These are phyloP conservation scores for Brachionus plicatilis DNA, from an alignment of 1,140 invertebrate species.

Conservation along the genomic window DNA sequence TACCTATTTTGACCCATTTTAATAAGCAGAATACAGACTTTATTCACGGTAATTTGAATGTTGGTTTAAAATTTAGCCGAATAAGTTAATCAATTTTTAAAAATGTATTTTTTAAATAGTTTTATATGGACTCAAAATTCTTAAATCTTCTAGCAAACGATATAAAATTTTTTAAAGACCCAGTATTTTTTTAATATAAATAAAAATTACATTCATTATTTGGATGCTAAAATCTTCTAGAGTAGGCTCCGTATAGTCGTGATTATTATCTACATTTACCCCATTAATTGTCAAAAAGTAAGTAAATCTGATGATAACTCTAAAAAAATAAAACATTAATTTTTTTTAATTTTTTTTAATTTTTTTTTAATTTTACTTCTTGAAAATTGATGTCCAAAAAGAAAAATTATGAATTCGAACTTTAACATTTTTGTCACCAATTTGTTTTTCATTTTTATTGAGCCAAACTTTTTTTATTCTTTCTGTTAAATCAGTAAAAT, in stretches of 20 bases:
- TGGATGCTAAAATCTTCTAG: not conserved
- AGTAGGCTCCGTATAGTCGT: not conserved
- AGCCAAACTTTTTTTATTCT: not conserved
- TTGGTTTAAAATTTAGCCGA: too few species aligned
- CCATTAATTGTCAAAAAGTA: not conserved
- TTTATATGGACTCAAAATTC: too few species aligned
- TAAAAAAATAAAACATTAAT: not conserved
- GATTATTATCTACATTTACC: not conserved
- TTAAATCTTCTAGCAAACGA: too few species aligned
- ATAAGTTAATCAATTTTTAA: too few species aligned
- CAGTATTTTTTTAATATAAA: too few species aligned
- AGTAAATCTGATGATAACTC: not conserved
- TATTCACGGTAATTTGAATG: too few species aligned
- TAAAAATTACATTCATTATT: not conserved
- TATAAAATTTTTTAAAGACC: too few species aligned
- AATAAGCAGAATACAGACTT: too few species aligned
- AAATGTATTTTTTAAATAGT: too few species aligned
- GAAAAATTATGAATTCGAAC: not conserved
- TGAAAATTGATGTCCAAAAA: slow-evolving; percentile 25
- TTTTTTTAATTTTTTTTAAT: not conserved
- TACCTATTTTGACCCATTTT: too few species aligned
- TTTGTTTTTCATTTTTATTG: not conserved
- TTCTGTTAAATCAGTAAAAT: not conserved
- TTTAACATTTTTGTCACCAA: not conserved
- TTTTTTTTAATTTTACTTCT: not conserved